Evolutionary conservation across 2,888 invertebrate species (phyloP), one percentile per base, ranked within the genome.

Genomic region (Microctonus aethiopoides): DNA sequence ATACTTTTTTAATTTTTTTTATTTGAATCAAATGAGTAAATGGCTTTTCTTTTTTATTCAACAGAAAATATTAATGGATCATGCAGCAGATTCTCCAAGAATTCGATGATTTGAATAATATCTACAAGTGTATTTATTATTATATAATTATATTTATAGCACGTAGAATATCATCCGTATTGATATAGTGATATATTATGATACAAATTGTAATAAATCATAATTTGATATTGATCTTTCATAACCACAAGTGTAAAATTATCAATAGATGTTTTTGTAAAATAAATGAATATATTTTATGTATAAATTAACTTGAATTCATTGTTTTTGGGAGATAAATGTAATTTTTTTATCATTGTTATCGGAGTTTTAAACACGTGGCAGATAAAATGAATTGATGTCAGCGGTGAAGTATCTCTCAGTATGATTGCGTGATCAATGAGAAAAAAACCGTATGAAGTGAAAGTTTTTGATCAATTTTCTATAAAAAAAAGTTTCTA

Each of bases 31-130:
- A 29, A 59, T 39, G 10, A 36, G 22, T 66, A 22, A 56, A 32
- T 22, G 1, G 46, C n/a, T n/a, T n/a, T n/a, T n/a, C 29, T 4
- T n/a, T 41, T 60, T 54, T 26, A 46, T 70, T 68, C 78, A 80
- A 66, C 75, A 83, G 83, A 80, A 74, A 74, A 75, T 76, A 4
- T 34, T 83, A 54, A 80, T 83, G 69, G 73, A 80, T 62, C 80
- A 83, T 68, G 83, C 82, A 24, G 76, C 82, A 13, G 79, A 81
- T 26, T 74, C 70, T 74, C 62, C 64, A 62, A 39, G 56, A 22
- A 29, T 65, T 41, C 63, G 66, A 34, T 74, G 51, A 63, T 60
- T 41, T 16, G 67, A 61, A 74, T 52, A 16, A 51, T 39, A 24
- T 3, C 46, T 11, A 22, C 10, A 20, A 46, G 20, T 1, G 4